Evolutionary conservation across 2,797 vertebrate species (phyloP).

Genomic region (Podarcis lilfordi): DNA sequence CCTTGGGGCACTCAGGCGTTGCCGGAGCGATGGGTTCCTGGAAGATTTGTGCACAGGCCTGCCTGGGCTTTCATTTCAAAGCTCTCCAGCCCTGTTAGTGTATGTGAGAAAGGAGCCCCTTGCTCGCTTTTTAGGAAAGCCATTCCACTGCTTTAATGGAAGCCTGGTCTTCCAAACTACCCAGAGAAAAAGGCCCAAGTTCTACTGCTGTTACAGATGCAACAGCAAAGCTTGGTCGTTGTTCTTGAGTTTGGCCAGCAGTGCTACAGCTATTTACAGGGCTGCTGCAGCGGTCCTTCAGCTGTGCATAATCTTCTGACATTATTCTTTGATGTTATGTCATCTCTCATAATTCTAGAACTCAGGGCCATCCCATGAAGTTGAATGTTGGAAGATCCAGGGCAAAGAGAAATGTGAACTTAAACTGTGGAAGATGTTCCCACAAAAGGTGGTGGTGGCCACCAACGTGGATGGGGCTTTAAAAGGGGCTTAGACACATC

Average conservation of each 20-base stretch:
- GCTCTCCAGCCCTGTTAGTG: conserved; percentile 8
- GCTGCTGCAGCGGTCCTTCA: background rate
- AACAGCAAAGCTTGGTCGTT: conserved; percentile 8
- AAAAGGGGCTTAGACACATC: too few species aligned
- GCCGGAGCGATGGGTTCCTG: background rate
- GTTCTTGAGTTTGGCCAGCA: conserved; percentile 26
- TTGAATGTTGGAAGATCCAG: background rate
- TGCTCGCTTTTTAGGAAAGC: background rate
- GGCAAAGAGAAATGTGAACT: background rate
- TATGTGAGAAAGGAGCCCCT: conserved; percentile 17
- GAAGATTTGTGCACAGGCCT: background rate
- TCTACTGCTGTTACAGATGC: conserved; percentile 30
- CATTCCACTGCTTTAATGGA: conserved; percentile 29
- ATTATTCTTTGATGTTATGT: background rate
- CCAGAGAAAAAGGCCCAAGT: conserved; percentile 1
- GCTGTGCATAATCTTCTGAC: background rate
- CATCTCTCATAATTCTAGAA: background rate
- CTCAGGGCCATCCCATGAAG: background rate
- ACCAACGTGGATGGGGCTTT: too few species aligned
- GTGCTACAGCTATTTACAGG: background rate
- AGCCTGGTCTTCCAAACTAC: conserved; percentile 27
- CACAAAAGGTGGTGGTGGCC: too few species aligned
- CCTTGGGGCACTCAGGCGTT: background rate
- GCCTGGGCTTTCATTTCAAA: conserved; percentile 14
- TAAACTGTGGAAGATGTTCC: too few species aligned